These are phyloP conservation scores for Physella acuta DNA, from an alignment of 1,140 invertebrate species.

Conservation along the genomic window DNA sequence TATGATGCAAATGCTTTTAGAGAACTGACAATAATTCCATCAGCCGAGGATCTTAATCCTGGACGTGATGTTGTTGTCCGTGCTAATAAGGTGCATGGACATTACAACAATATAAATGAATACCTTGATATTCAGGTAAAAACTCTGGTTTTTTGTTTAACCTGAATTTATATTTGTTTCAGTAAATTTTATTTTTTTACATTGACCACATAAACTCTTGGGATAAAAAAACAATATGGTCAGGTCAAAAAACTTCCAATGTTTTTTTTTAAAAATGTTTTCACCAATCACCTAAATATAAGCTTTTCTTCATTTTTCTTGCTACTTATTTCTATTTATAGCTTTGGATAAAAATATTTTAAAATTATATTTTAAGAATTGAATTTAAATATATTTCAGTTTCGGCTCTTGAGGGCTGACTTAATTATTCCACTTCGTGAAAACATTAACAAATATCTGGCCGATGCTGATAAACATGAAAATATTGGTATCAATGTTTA, in stretches of 20 bases:
- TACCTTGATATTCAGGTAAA: conserved; percentile 72
- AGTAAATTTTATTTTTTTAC: too few species aligned
- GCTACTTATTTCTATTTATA: too few species aligned
- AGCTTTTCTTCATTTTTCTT: too few species aligned
- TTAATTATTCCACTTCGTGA: conserved; percentile 59
- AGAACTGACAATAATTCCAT: conserved; percentile 49
- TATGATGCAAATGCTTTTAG: conserved; percentile 39
- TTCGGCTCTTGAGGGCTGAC: conserved; percentile 75
- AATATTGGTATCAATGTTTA: conserved; percentile 11
- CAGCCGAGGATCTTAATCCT: conserved; percentile 42
- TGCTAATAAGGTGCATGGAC: conserved; percentile 66
- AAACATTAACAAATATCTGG: conserved; percentile 49
- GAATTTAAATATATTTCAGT: conserved; percentile 63
- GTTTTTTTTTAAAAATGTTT: too few species aligned
- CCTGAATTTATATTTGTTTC: too few species aligned
- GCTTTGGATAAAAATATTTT: too few species aligned
- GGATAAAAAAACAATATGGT: too few species aligned
- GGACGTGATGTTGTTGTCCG: conserved; percentile 61
- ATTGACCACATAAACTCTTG: too few species aligned
- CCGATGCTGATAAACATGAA: conserved; percentile 15
- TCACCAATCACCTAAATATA: too few species aligned
- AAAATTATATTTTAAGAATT: too few species aligned
- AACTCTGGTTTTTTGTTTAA: too few species aligned
- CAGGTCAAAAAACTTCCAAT: too few species aligned
- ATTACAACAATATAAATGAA: conserved; percentile 68